Conservation (phyloP, 2,113 vertebrate genomes). For the Rhineura floridana region DNA sequence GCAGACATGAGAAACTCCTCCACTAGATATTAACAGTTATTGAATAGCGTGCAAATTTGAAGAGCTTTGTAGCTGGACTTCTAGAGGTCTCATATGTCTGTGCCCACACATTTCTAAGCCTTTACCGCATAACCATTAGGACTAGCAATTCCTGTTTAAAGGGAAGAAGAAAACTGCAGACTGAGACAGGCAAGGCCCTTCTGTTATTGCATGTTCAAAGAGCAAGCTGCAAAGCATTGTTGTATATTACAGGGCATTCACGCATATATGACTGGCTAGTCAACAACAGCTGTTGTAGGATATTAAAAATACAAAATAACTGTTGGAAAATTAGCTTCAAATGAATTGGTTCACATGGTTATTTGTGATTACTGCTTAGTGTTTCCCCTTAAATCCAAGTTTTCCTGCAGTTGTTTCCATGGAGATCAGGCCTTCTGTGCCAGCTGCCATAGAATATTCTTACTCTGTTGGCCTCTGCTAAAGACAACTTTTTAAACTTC, state of each 20-base stretch:
- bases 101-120: not conserved
- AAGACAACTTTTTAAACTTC: not conserved
- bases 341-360: not conserved
- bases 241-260: not conserved
- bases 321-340: not conserved
- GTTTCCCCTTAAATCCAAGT: not conserved
- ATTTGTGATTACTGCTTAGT: not conserved
- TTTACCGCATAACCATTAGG: not conserved
- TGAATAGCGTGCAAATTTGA: too few species aligned
- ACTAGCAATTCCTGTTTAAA: not conserved
- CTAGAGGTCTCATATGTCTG: too few species aligned
- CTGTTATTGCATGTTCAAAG: not conserved
- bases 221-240: not conserved
- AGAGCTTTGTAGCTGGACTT: too few species aligned
- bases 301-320: not conserved
- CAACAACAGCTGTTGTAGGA: not conserved
- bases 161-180: not conserved
- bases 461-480: not conserved
- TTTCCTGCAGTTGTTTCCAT: not conserved
- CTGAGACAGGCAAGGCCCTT: not conserved
- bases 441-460: not conserved
- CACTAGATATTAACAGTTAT: too few species aligned
- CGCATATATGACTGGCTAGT: not conserved
- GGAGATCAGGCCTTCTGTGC: not conserved
- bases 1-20: too few species aligned